Percentiles rank a stretch among this genome's conserved stretches.
Conservation (phyloP, 2,888 invertebrate species). For the Portevinia maculata region DNA sequence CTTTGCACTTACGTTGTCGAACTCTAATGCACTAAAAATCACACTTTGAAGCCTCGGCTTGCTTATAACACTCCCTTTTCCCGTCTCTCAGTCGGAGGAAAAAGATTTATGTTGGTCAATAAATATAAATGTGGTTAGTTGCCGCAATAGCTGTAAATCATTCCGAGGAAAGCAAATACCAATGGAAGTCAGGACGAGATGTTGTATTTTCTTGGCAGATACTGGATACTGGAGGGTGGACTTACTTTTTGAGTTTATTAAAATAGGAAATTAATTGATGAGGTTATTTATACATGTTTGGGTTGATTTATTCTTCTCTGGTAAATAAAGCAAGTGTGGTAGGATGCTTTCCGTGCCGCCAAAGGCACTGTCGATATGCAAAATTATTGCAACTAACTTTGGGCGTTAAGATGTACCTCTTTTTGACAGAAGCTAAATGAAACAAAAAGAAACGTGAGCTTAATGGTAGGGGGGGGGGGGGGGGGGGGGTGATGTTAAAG, state of each 20-base stretch:
- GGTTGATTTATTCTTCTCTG: slow-evolving; percentile 52
- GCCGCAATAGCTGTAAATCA: slow-evolving; percentile 70
- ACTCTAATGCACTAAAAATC: slow-evolving; percentile 70
- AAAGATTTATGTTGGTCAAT: slow-evolving; percentile 71
- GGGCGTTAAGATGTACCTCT: too few species aligned
- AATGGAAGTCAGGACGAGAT: slow-evolving; percentile 28
- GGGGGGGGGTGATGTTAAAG: too few species aligned
- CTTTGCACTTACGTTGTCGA: slow-evolving; percentile 57
- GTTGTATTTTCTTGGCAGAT: slow-evolving; percentile 18
- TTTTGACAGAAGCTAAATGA: too few species aligned
- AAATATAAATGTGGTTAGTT: slow-evolving; percentile 73
- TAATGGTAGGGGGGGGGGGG: too few species aligned
- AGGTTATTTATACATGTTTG: slow-evolving; percentile 65
- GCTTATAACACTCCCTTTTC: neutral
- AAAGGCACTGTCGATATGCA: slow-evolving; percentile 33
- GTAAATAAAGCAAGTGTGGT: slow-evolving; percentile 13
- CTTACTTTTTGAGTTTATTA: slow-evolving; percentile 69
- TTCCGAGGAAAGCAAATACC: slow-evolving; percentile 23
- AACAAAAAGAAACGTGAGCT: too few species aligned
- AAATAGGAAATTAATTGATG: slow-evolving; percentile 72
- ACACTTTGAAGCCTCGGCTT: slow-evolving; percentile 46
- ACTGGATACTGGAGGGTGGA: slow-evolving; percentile 35
- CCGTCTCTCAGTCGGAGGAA: slow-evolving; percentile 17
- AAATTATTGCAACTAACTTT: slow-evolving; percentile 40
- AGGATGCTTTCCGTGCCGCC: neutral